Evolutionary conservation across 2,113 vertebrate genomes (phyloP).

Genomic region (Oenanthe oenanthe): DNA sequence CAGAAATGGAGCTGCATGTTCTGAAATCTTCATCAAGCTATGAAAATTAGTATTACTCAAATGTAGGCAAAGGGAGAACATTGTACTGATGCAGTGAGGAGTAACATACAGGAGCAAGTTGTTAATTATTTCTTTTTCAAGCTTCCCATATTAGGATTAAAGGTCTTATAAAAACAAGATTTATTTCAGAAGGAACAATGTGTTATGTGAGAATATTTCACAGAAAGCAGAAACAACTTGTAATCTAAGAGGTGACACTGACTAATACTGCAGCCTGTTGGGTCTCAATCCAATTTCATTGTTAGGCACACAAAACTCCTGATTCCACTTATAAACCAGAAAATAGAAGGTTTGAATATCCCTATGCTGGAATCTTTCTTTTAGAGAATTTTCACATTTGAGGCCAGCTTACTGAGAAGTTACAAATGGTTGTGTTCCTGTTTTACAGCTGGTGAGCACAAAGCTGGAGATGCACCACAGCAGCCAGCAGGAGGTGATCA

Average conservation of each 20-base stretch:
- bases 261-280: background rate
- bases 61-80: background rate
- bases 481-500: slow-evolving; percentile 49
- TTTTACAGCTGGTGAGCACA: slow-evolving; percentile 58
- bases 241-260: background rate
- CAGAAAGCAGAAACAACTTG: background rate
- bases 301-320: background rate
- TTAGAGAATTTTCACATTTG: background rate
- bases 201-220: background rate
- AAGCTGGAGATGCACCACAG: slow-evolving; percentile 46
- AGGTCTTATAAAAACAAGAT: background rate
- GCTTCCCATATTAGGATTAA: background rate
- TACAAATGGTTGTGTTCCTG: background rate
- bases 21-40: background rate
- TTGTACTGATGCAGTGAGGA: background rate
- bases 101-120: background rate
- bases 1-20: background rate
- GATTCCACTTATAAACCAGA: background rate
- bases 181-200: background rate
- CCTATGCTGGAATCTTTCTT: background rate
- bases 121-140: background rate
- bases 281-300: background rate
- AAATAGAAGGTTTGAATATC: background rate
- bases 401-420: background rate
- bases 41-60: background rate